Percentiles rank a stretch among this genome's conserved stretches.
These are phyloP conservation scores for Lagocephalus sceleratus DNA, from an alignment of 2,797 vertebrate species.

Conservation along the genomic window DNA sequence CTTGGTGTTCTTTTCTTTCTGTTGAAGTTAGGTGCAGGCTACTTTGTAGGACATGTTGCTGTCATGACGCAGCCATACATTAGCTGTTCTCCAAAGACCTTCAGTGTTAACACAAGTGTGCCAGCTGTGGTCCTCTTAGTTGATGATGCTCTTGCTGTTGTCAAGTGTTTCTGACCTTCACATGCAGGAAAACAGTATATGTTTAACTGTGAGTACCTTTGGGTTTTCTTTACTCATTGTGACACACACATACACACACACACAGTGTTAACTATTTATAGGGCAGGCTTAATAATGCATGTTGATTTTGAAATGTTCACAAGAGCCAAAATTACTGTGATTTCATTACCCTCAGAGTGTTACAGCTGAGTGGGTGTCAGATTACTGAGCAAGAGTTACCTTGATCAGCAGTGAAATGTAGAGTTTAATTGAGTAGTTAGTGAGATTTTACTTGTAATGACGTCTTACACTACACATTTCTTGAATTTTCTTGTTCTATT, in stretches of 20 bases:
- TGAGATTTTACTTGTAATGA: conserved; percentile 3
- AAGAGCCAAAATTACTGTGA: neutral
- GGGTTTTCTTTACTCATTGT: conserved; percentile 12
- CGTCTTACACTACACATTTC: neutral
- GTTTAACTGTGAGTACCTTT: conserved; percentile 30
- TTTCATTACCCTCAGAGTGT: neutral
- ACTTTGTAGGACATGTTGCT: too few species aligned
- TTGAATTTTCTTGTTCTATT: conserved; percentile 4
- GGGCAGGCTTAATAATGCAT: conserved; percentile 10
- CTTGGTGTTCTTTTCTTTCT: conserved; percentile 1
- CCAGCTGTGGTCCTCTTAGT: neutral
- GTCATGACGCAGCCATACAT: too few species aligned
- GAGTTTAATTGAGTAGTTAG: conserved; percentile 4
- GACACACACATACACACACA: conserved; percentile 6
- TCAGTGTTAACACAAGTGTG: conserved; percentile 1
- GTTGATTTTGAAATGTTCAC: conserved; percentile 19
- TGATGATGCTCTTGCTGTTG: conserved; percentile 33
- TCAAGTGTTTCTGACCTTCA: conserved; percentile 42
- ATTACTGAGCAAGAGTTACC: conserved; percentile 2
- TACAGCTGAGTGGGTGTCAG: conserved; percentile 1
- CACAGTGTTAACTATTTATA: neutral
- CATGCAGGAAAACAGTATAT: conserved; percentile 47
- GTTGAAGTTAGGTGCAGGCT: conserved; percentile 9
- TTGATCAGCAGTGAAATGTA: conserved; percentile 14
- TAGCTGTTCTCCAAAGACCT: conserved; percentile 25